Evolutionary conservation across 2,888 invertebrate genomes (phyloP).

Genomic region (Scrobipalpa atriplicella): DNA sequence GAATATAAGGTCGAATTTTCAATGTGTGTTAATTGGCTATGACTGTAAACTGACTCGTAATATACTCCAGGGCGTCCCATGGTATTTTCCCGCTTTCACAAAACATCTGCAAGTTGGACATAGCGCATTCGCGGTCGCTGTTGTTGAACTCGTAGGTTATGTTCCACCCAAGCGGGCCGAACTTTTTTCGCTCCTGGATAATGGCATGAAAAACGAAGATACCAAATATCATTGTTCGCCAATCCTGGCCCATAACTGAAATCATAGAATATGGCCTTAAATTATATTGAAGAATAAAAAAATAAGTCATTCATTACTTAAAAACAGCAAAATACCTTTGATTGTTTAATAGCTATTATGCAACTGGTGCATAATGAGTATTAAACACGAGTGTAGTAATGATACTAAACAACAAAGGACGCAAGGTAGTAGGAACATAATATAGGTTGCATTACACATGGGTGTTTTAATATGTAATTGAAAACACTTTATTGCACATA

Average conservation of each 20-base stretch:
- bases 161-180: constrained; percentile 96
- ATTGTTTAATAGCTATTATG: too few species aligned
- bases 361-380: too few species aligned
- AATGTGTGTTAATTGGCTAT: too few species aligned
- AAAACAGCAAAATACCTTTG: too few species aligned
- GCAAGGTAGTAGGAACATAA: too few species aligned
- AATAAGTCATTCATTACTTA: too few species aligned
- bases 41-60: constrained; percentile 84
- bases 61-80: constrained; percentile 95
- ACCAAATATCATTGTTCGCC: constrained; percentile 90
- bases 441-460: too few species aligned
- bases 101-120: constrained; percentile 93
- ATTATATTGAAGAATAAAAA: too few species aligned
- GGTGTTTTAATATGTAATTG: too few species aligned
- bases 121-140: constrained; percentile 94
- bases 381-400: too few species aligned
- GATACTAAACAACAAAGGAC: too few species aligned
- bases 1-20: not conserved
- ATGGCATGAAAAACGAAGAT: constrained; percentile 96
- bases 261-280: not conserved
- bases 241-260: constrained; percentile 84
- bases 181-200: constrained; percentile 95
- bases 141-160: constrained; percentile 97
- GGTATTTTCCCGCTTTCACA: constrained; percentile 87
- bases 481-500: too few species aligned